Evolutionary conservation across 2,797 vertebrate species (phyloP).

Genomic region (Artibeus jamaicensis): DNA sequence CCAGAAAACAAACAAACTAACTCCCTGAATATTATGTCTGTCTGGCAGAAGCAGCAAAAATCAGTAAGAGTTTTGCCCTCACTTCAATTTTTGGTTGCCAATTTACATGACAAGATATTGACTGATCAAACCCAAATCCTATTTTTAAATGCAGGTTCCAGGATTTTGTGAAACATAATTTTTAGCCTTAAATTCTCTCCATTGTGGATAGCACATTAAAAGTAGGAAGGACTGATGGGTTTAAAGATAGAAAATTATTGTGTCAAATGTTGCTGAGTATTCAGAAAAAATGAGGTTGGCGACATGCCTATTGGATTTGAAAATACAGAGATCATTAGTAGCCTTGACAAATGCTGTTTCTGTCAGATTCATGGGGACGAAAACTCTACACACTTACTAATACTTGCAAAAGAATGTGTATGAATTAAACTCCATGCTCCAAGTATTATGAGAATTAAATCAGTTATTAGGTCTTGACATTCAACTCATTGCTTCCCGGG

Average conservation of each 20-base stretch:
- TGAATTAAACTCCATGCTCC: neutral
- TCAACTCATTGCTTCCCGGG: neutral
- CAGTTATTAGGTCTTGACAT: neutral
- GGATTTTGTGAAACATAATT: neutral
- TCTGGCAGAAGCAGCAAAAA: neutral
- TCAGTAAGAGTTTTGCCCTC: neutral
- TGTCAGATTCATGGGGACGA: neutral
- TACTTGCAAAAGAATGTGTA: neutral
- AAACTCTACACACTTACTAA: neutral
- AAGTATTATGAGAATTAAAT: neutral
- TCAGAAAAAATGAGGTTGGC: neutral
- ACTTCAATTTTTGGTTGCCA: neutral
- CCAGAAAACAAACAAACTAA: neutral
- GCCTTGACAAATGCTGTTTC: neutral
- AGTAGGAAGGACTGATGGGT: neutral
- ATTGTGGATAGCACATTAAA: neutral
- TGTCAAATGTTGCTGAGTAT: neutral
- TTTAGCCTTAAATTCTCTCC: neutral
- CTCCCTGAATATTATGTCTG: neutral
- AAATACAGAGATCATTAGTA: neutral
- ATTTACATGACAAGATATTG: neutral
- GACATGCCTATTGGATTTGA: neutral
- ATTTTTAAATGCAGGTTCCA: neutral
- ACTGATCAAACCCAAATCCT: neutral
- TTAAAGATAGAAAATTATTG: neutral